Conservation (phyloP, 2,797 vertebrate genomes). For the Denticeps clupeoides region DNA sequence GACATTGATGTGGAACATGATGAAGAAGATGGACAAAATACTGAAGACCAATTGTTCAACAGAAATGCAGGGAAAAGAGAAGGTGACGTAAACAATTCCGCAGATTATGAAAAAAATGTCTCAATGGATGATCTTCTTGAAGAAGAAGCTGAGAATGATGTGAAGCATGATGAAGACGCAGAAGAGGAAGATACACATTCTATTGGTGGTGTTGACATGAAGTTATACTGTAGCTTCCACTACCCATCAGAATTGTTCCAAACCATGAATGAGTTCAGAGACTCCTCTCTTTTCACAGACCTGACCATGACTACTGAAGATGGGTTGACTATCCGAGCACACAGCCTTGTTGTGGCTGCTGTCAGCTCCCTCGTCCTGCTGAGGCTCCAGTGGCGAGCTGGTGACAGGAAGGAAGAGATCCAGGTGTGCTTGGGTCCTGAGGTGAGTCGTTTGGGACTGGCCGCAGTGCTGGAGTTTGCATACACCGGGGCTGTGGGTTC, state of each 20-base stretch:
- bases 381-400: constrained; percentile 16
- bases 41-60: no score
- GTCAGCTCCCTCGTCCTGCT: constrained; percentile 38
- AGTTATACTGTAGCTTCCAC: constrained; percentile 16
- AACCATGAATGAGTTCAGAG: constrained; percentile 36
- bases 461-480: constrained; percentile 53
- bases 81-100: not conserved
- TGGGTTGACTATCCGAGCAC: constrained; percentile 28
- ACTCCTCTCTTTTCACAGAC: constrained; percentile 47
- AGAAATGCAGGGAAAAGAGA: not conserved
- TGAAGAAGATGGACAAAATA: no score
- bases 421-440: constrained; percentile 33
- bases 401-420: not conserved
- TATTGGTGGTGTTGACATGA: constrained; percentile 4
- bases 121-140: no score
- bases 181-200: not conserved
- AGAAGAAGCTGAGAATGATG: not conserved
- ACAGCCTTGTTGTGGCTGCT: constrained; percentile 49
- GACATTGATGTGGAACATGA: not conserved
- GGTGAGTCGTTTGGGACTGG: constrained; percentile 40
- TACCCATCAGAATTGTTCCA: constrained; percentile 34
- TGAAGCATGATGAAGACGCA: not conserved
- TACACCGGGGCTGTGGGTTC: constrained; percentile 45
- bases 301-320: constrained; percentile 39
- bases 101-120: not conserved